Base-by-base conservation (phyloP, 2,888 invertebrate genomes). In the Oegoconia quadripuncta region DNA sequence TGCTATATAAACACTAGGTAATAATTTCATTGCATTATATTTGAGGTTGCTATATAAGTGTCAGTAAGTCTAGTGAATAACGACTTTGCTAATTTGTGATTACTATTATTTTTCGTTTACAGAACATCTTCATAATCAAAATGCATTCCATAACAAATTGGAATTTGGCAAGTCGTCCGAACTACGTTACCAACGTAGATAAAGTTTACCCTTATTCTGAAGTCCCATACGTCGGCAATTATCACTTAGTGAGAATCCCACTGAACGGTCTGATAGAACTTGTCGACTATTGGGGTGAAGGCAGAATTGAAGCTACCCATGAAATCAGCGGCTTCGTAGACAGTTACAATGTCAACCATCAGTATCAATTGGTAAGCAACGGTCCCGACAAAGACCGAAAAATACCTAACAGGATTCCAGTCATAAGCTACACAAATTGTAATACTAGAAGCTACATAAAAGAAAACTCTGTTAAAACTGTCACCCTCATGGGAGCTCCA, bases 211-310 rank as follows among this genome's bases (percentile, higher is more conserved):
- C 66, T 1, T 74, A 74, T 39, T 72, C 74, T 1, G 74, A 74
- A 42, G 51, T 62, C 5, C 73, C 74, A 1, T 67, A 50, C 44
- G 43, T 74, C 7, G 70, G 71, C 4, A 49, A 66, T 16, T 71
- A 71, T 38, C 43, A 64, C 25, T 39, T 73, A 13, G 42, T 62
- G 0, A 63, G 61, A 44, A 41, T 74, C 18, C 74, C 74, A 5
- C 39, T 46, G 0, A 15, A 29, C 8, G 18, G 43, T 2, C 33
- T 65, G 2, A 40, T 72, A 3, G 58, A 68, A 2, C 63, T 61
- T 33, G 59, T 74, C 1, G 71, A 73, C 46, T 74, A 74, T 26
- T 74, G 73, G 73, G 72, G 74, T 2, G 71, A 73, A 37, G 74
- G 73, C 0, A 56, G 49, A 34, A 58, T 70, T 1, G 37, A 37